Evolutionary conservation across 2,797 vertebrate species (phyloP), one percentile per base, ranked within the genome.

Genomic region (Pelodytes ibericus): DNA sequence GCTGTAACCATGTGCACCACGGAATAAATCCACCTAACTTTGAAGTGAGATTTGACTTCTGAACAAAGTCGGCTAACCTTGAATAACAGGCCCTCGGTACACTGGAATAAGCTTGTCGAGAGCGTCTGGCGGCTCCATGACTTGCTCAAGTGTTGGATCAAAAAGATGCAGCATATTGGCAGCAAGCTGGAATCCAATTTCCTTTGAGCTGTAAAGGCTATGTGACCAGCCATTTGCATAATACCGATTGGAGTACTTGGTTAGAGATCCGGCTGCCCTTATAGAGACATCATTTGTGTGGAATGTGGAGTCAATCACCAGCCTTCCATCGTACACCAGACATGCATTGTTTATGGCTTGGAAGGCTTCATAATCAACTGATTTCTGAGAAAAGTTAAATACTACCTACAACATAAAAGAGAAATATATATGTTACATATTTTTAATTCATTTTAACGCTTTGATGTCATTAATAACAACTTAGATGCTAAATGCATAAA

Each of bases 101-200:
- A 89, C 36, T 0, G 95, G 94, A 20, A 94, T 82, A n/a, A 95
- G 92, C 26, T 72, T 83, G 16, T 92, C 90, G 9, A 36, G 27
- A 11, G 84, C 86, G 6, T 89, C 72, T 0, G 84, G 77, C 0
- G 82, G 80, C 16, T 87, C 59, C 0, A 60, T 73, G 10, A 49
- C 2, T 16, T 83, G 81, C 64, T 93, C 89, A 53, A 82, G 64
- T 1, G 87, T 91, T 0, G 94, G 94, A 82, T 96, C 96, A 5
- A 97, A 91, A 33, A 94, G 87, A 20, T 59, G 80, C 82, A 97
- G 89, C 89, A 99, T 79, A 11, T 57, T 80, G 20, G 85, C 83
- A 1, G 96, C 97, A 81, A 99, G 89, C 20, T 93, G 91, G 79
- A 82, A 92, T 16, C 97, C 97, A 68, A 98, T 86, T 75, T 99